Evolutionary conservation across 2,113 vertebrate species (phyloP).

Genomic region (Monarcha castaneiventris): DNA sequence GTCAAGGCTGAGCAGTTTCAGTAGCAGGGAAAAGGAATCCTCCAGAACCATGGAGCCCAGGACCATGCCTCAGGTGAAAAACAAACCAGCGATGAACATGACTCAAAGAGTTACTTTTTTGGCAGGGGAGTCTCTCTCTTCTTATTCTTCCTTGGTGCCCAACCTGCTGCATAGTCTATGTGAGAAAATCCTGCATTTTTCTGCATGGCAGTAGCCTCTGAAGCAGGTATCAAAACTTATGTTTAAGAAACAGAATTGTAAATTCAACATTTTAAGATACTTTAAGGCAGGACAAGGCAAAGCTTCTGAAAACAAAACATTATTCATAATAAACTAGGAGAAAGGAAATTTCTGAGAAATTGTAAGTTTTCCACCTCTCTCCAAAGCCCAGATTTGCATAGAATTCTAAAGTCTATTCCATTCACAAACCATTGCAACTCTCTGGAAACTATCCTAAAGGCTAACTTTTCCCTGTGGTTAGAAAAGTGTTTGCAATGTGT

Average conservation of each 20-base stretch:
- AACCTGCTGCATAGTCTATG: rapidly evolving
- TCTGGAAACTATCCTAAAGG: neutral
- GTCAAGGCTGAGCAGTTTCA: neutral
- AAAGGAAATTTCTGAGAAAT: neutral
- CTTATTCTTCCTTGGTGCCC: neutral
- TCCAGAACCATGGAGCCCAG: neutral
- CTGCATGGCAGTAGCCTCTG: neutral
- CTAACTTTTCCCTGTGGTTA: neutral
- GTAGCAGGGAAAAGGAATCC: neutral
- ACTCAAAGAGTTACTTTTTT: neutral
- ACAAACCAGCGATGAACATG: neutral
- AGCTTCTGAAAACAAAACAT: neutral
- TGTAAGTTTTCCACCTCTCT: neutral
- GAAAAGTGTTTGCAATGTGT: neutral
- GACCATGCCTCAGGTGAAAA: neutral
- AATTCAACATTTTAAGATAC: neutral
- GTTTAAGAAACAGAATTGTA: neutral
- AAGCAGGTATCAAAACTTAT: neutral
- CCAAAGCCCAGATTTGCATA: neutral
- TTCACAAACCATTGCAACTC: neutral
- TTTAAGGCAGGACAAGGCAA: neutral
- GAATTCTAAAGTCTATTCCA: neutral
- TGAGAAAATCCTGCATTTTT: neutral
- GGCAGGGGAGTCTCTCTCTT: neutral
- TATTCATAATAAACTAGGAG: neutral